These are phyloP conservation scores for Drosophila asahinai DNA, from an alignment of 1,140 invertebrate species.

Conservation along the genomic window DNA sequence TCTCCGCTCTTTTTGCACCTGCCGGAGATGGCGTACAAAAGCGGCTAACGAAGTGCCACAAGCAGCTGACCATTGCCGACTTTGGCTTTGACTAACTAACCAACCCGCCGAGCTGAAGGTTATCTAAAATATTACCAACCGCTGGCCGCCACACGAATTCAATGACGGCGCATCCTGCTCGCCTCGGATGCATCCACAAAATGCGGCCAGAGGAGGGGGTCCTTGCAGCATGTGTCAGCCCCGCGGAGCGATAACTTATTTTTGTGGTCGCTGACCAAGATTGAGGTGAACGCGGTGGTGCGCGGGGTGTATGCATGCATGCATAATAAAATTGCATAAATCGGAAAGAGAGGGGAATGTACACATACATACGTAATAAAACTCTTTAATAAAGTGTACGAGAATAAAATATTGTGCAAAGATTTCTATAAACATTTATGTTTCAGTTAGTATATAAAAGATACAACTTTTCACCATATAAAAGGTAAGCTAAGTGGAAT, in stretches of 20 bases:
- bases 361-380: constrained; percentile 1
- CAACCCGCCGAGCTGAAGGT: constrained; percentile 15
- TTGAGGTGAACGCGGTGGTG: neutral
- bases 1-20: constrained; percentile 8
- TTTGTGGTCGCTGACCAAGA: constrained; percentile 51
- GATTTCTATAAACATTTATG: neutral
- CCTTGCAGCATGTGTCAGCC: constrained; percentile 63
- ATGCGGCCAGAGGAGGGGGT: constrained; percentile 34
- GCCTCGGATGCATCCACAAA: neutral
- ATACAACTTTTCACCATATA: neutral
- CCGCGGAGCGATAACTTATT: constrained; percentile 55
- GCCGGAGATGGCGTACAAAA: constrained; percentile 31
- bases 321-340: constrained; percentile 67
- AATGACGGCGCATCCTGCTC: neutral
- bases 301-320: constrained; percentile 16
- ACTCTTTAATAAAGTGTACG: neutral
- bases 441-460: neutral
- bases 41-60: constrained; percentile 58
- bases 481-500: neutral
- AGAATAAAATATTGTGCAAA: neutral
- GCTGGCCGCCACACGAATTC: constrained; percentile 7
- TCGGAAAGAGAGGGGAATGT: constrained; percentile 18
- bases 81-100: constrained; percentile 48
- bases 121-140: constrained; percentile 26
- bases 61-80: constrained; percentile 53